Conservation (phyloP, 2,797 vertebrate species). For the Propithecus perrieri region DNA sequence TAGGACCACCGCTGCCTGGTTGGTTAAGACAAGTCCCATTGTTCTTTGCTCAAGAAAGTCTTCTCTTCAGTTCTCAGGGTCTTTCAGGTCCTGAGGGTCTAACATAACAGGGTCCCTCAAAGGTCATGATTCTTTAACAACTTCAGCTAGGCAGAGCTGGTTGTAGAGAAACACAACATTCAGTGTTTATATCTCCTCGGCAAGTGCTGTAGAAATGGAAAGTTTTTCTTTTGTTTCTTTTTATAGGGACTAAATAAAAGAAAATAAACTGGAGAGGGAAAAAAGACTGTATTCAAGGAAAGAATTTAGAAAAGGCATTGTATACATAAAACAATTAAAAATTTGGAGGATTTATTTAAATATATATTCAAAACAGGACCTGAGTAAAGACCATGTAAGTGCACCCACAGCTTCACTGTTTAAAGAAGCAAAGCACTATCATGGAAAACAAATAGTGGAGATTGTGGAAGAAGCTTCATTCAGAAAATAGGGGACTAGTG, state of each 20-base stretch:
- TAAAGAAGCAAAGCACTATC: background rate
- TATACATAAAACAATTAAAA: background rate
- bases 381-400: background rate
- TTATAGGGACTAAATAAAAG: background rate
- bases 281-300: background rate
- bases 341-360: background rate
- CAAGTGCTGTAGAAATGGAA: background rate
- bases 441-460: background rate
- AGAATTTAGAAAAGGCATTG: background rate
- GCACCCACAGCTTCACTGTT: background rate
- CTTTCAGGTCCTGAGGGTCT: too few relatives aligned
- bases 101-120: background rate
- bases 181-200: background rate
- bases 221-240: background rate
- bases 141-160: too few relatives aligned
- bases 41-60: background rate
- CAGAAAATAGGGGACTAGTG: background rate
- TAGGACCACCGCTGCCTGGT: background rate
- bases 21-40: background rate
- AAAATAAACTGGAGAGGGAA: background rate
- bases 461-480: background rate
- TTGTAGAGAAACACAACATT: background rate
- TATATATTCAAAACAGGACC: background rate
- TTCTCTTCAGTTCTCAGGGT: background rate
- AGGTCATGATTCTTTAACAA: background rate